Evolutionary conservation across 1,140 invertebrate genomes (phyloP).

Genomic region (Panagrolaimus sp.): DNA sequence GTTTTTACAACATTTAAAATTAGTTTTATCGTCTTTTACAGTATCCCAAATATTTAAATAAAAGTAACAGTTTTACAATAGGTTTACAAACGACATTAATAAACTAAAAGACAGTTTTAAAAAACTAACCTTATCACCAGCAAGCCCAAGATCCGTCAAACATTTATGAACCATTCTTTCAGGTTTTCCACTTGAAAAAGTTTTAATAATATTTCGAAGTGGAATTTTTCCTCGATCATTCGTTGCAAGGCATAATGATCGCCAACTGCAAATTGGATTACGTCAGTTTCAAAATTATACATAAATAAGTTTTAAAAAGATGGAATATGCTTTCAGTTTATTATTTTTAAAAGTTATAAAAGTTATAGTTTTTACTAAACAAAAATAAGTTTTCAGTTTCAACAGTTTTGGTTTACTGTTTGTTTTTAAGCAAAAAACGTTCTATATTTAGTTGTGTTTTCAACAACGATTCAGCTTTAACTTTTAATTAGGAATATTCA

Average conservation of each 20-base stretch:
- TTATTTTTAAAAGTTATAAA: constrained; percentile 26
- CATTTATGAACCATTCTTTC: constrained; percentile 97
- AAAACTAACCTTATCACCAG: constrained; percentile 78
- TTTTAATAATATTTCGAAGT: constrained; percentile 88
- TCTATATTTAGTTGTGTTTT: too few species aligned
- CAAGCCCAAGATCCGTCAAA: constrained; percentile 82
- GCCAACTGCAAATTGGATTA: constrained; percentile 74
- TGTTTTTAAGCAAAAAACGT: too few species aligned
- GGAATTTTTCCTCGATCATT: constrained; percentile 92
- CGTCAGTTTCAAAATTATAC: not conserved
- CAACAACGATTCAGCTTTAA: too few species aligned
- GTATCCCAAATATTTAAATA: too few species aligned
- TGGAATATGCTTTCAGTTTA: constrained; percentile 9
- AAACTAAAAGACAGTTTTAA: constrained; percentile 14
- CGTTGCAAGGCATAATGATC: constrained; percentile 83
- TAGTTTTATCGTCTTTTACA: too few species aligned
- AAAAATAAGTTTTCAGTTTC: too few species aligned
- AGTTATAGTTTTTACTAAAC: too few species aligned
- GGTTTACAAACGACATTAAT: not conserved
- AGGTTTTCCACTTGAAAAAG: constrained; percentile 90
- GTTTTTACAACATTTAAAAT: too few species aligned
- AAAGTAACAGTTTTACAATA: too few species aligned
- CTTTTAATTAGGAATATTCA: too few species aligned
- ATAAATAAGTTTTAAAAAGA: constrained; percentile 37
- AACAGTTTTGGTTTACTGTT: too few species aligned